Evolutionary conservation across 1,140 invertebrate genomes (phyloP).

Genomic region (Laupala kohalensis): DNA sequence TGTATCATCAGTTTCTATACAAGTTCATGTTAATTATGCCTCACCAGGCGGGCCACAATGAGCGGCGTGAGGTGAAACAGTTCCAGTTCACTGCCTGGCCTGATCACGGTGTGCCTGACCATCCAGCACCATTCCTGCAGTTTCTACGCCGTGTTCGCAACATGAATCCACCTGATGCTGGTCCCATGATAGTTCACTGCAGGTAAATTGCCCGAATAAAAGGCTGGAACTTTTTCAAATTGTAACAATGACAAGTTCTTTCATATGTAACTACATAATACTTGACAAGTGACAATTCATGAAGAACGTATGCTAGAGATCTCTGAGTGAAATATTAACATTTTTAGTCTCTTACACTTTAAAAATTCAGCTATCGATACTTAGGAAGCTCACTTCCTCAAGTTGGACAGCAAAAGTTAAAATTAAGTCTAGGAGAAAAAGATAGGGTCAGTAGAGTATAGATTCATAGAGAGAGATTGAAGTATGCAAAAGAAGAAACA

Average conservation of each 20-base stretch:
- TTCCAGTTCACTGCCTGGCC: conserved; percentile 99
- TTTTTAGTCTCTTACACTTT: too few species aligned
- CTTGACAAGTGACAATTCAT: too few species aligned
- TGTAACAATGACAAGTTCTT: neutral
- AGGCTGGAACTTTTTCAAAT: neutral
- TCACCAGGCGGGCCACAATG: conserved; percentile 23
- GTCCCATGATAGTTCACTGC: conserved; percentile 94
- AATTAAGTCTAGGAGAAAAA: too few species aligned
- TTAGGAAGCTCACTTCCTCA: too few species aligned
- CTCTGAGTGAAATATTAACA: too few species aligned
- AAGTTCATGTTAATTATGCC: neutral
- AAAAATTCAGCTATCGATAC: too few species aligned
- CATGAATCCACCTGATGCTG: conserved; percentile 75
- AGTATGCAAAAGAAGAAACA: too few species aligned
- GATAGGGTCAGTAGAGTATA: too few species aligned
- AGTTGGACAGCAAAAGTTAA: too few species aligned
- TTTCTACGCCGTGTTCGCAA: conserved; percentile 86
- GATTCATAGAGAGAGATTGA: too few species aligned
- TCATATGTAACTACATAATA: too few species aligned
- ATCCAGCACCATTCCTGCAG: conserved; percentile 95
- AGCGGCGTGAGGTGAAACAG: conserved; percentile 92
- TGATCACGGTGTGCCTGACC: conserved; percentile 96
- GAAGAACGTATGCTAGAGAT: too few species aligned
- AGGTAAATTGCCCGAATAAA: conserved; percentile 21
- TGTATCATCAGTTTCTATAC: neutral